These are phyloP conservation scores for Rhopalosiphum nymphaeae DNA, from an alignment of 2,888 invertebrate species.

Conservation along the genomic window DNA sequence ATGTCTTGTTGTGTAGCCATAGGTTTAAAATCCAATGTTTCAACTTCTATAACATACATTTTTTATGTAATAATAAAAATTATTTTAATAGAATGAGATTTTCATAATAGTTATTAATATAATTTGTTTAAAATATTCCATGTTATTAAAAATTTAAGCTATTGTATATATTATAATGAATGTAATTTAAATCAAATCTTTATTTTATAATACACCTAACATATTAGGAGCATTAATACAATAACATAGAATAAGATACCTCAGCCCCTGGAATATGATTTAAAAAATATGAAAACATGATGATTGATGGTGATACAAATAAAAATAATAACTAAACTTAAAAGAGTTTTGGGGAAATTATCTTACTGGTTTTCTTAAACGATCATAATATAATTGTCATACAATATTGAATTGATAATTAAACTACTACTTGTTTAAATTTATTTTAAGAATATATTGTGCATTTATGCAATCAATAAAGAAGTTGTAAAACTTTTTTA, in stretches of 20 bases:
- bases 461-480: neutral
- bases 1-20: neutral
- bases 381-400: neutral
- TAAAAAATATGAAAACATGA: neutral
- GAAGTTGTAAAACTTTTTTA: neutral
- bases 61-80: neutral
- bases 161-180: neutral
- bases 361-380: neutral
- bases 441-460: neutral
- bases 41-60: constrained; percentile 22
- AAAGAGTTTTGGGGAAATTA: neutral
- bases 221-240: neutral
- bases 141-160: neutral
- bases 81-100: neutral
- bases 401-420: neutral
- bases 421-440: neutral
- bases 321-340: neutral
- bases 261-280: neutral
- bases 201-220: neutral
- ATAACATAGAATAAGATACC: neutral
- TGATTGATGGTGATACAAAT: neutral
- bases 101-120: too few relatives aligned
- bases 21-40: constrained; percentile 1
- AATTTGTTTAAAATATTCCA: too few relatives aligned
- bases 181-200: neutral